Base-by-base conservation (phyloP, 1,140 invertebrate genomes). In the Melitaea cinxia region DNA sequence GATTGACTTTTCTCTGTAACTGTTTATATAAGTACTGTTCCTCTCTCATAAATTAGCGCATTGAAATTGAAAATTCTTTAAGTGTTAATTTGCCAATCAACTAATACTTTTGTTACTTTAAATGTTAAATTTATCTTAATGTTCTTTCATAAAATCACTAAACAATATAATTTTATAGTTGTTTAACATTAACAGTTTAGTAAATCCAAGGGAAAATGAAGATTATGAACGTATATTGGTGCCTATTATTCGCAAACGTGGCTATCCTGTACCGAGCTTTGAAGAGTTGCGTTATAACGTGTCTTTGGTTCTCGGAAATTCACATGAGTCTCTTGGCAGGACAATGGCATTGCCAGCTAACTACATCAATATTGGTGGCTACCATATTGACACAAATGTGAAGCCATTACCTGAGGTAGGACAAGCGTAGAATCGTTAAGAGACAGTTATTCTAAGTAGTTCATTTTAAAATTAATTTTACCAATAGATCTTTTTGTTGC, bases 291-390 rank as follows among this genome's bases (percentile, higher is more conserved):
- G 55, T 6, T 72, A 72, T 42, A 81, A 81, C 10, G 70, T 47
- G 0, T 78, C 81, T 10, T 52, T 83, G 6, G 33, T 81, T 4
- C 37, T 83, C 42, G 69, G 71, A 0, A 83, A 81, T 33, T 78
- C 73, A 4, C 72, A 83, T 21, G 35, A 67, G 3, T 74, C 78
- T 6, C 30, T 71, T 0, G 75, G 78, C 1, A 23, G 37, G 37
- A 4, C 77, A 3, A 56, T 73, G 0, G 42, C 67, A 14, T 6
- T 78, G 0, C 78, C 81, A 2, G 73, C 68, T 12, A 80, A 72
- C 7, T 73, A 66, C 49, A 79, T 69, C 17, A 47, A 55, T 26
- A 63, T 83, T 45, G 78, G 68, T 49, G 78, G 75, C 14, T 81
- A 75, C 37, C 78, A 82, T 49, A 75, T 83, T 37, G 58, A 68